phyloP scores from a whole-genome alignment of 2,113 vertebrate genomes.

The Antigone vipio region DNA sequence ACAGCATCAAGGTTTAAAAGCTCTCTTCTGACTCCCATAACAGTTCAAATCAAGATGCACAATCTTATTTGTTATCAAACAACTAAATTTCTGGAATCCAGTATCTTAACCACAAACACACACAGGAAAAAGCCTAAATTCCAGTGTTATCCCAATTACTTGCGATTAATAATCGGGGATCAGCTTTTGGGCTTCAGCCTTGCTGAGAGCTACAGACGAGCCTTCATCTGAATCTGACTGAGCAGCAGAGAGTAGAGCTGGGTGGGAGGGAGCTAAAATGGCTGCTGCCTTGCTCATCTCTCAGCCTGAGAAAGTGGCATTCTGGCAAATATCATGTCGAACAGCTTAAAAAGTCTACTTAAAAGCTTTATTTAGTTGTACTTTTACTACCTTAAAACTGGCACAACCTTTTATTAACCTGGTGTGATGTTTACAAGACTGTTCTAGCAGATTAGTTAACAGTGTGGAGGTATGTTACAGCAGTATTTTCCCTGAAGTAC shows the following conservation, averaged over 20 bases:
- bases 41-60: background rate
- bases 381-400: background rate
- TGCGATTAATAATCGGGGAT: background rate
- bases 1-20: background rate
- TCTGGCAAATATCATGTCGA: background rate
- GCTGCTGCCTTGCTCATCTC: background rate
- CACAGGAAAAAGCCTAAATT: background rate
- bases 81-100: background rate
- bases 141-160: background rate
- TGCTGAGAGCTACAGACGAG: background rate
- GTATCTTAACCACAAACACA: background rate
- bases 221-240: background rate
- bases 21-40: background rate
- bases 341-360: background rate
- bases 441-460: background rate
- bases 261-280: background rate
- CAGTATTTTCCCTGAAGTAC: background rate
- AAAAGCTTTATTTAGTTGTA: background rate
- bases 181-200: background rate
- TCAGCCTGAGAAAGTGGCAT: background rate
- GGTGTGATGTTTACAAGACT: background rate
- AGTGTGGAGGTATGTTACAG: background rate
- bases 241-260: background rate
- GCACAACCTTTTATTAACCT: constrained; percentile 5
- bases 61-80: background rate